A percentile compares a stretch with the other conserved stretches of the same genome.
Evolutionary conservation across 1,140 invertebrate species (phyloP).

Genomic region (Saxidomus purpurata): DNA sequence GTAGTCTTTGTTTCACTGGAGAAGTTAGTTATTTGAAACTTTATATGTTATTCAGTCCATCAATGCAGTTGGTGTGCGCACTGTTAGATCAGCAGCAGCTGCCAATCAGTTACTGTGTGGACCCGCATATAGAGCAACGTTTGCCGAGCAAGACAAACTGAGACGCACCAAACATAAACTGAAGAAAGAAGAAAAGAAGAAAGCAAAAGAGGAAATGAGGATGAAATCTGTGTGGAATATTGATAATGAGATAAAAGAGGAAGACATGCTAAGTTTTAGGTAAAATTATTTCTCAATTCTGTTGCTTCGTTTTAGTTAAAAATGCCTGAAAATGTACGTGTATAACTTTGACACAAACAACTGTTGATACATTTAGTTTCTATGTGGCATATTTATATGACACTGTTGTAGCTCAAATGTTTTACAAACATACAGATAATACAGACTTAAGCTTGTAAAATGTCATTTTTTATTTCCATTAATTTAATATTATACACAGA

Average conservation of each 20-base stretch:
- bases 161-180: conserved; percentile 71
- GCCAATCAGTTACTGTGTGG: conserved; percentile 71
- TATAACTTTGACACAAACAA: too few relatives aligned
- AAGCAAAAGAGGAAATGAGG: conserved; percentile 76
- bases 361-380: too few relatives aligned
- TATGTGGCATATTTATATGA: too few relatives aligned
- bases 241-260: conserved; percentile 79
- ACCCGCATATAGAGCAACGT: conserved; percentile 80
- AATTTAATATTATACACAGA: too few relatives aligned
- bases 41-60: conserved; percentile 52
- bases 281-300: conserved; percentile 64
- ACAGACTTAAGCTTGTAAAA: too few relatives aligned
- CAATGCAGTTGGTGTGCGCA: conserved; percentile 43
- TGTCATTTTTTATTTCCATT: too few relatives aligned
- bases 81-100: conserved; percentile 60
- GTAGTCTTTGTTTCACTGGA: too few relatives aligned
- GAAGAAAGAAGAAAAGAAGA: conserved; percentile 83
- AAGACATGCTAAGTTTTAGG: conserved; percentile 78
- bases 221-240: conserved; percentile 82
- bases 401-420: too few relatives aligned
- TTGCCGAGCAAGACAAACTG: conserved; percentile 76
- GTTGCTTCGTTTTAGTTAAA: too few relatives aligned
- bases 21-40: too few relatives aligned
- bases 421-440: too few relatives aligned
- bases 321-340: too few relatives aligned